Evolutionary conservation across 2,113 vertebrate species (phyloP), one percentile per base, ranked within the genome.

Genomic region (Dasyurus viverrinus): DNA sequence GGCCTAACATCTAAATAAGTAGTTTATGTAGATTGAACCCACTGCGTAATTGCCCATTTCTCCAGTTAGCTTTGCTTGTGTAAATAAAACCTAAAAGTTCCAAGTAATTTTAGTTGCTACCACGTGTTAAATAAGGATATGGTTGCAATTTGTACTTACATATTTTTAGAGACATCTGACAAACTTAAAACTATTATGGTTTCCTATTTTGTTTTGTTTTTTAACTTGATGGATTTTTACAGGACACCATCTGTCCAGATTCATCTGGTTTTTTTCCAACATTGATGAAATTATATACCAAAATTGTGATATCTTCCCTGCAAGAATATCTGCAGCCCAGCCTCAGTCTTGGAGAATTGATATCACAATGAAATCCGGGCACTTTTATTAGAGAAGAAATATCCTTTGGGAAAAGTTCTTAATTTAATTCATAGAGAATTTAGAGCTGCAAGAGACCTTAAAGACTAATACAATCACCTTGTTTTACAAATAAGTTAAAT

Each of bases 241-340:
- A 90, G 95, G 93, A 92, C 14, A 96, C 95, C 96, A 95, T 97
- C 94, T 97, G 94, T 96, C 97, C 95, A 90, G 90, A 96, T 89
- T 91, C 89, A 95, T 76, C 53, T 89, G 92, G 42, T 42, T 53
- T 76, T 95, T 95, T 97, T 47, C 84, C 84, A 90, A 36, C n/a
- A 89, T 53, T 48, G 92, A 48, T 95, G 84, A 90, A 52, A 4
- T 26, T 76, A 93, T 93, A 24, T 19, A 92, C 91, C 94, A 91
- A 95, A 95, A 91, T 16, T 92, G 19, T n/a, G 27, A 93, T 76
- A 50, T 91, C 90, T 94, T 96, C 91, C 47, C 57, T 94, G 30
- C 23, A 50, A 57, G 30, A 94, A 90, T 90, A 93, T 92, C 50
- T 96, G 53, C 54, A 57, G 89, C 14, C 30, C 8, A 42, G 2